Base-by-base conservation (phyloP, 2,113 vertebrate species). In the Channa maculata region DNA sequence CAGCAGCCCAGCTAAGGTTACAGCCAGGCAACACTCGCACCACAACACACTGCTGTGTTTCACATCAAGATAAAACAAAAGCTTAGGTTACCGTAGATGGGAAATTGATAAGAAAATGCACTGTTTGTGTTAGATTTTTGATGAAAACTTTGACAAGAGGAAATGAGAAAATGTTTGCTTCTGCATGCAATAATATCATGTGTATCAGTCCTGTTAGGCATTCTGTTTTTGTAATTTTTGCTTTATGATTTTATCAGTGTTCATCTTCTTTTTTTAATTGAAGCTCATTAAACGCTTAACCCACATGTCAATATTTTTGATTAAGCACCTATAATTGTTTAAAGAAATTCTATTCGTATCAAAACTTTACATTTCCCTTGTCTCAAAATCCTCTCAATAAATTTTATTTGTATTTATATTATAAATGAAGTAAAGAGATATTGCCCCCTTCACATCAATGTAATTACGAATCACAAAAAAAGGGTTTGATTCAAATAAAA, bases 401-500 rank as follows among this genome's bases (percentile, higher is more conserved):
- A 85, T 85, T 82, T 38, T 86, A 80, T 87, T 75, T 89, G 73
- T 86, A 90, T 89, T 88, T 92, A 83, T 89, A 68, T 82, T 79
- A 83, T 86, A 86, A 89, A 80, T 86, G 81, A 78, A 80, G 77
- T 76, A 86, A 86, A 87, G 84, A 86, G 86, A 86, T 83, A 74
- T 81, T 71, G 61, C 87, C 84, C 79, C 82, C 77, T 88, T 89
- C 84, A 85, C 91, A 89, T 90, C 88, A 90, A 72, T 91, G 87
- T 94, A 94, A 93, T 94, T 93, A 92, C 75, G 75, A 91, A 91
- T 88, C 80, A 85, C 78, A 90, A 88, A 91, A 89, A 93, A 91
- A 86, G 86, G 84, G 79, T 91, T 91, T 88, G 85, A 92, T 92
- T 94, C 90, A 93, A 92, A 91, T 93, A 92, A 93, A 94, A 92